phyloP scores from a whole-genome alignment of 2,797 vertebrate genomes.

The Tenualosa thibaudeaui region DNA sequence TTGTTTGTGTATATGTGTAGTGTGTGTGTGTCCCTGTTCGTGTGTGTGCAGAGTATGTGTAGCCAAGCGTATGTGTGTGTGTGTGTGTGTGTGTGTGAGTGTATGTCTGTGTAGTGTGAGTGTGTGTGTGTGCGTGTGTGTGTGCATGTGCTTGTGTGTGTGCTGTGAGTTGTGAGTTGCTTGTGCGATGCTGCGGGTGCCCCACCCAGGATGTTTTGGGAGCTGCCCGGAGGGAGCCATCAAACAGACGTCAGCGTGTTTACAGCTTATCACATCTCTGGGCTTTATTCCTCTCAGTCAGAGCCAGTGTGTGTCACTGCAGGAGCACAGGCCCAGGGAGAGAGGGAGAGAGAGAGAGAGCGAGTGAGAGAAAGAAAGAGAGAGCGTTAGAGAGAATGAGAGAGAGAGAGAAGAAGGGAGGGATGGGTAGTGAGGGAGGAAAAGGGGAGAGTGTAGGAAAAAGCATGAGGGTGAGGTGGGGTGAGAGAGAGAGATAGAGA shows the following conservation, averaged over 20 bases:
- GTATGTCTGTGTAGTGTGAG: not conserved
- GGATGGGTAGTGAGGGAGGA: constrained; percentile 44
- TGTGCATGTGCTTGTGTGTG: not conserved
- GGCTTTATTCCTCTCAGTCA: constrained; percentile 44
- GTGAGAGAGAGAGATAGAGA: not conserved
- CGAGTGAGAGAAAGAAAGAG: constrained; percentile 38
- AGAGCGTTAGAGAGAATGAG: constrained; percentile 32
- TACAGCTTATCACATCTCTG: constrained; percentile 48
- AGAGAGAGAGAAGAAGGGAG: constrained; percentile 12
- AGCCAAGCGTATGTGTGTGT: not conserved
- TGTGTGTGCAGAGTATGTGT: not conserved
- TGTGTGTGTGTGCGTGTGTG: not conserved
- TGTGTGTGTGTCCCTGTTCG: not conserved
- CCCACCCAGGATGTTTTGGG: constrained; percentile 20
- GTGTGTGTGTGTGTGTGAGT: not conserved
- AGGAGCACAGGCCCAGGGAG: constrained; percentile 39
- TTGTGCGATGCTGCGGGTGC: constrained; percentile 5
- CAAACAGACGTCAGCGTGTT: constrained; percentile 36
- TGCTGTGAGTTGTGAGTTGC: constrained; percentile 15
- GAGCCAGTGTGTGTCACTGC: not conserved
- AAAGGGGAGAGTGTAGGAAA: constrained; percentile 23
- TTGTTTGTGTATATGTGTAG: not conserved
- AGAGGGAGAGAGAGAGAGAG: constrained; percentile 37
- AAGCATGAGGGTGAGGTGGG: constrained; percentile 34
- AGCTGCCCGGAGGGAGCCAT: not conserved